Conservation (phyloP, 1,140 invertebrate genomes). For the Dreissena polymorpha region DNA sequence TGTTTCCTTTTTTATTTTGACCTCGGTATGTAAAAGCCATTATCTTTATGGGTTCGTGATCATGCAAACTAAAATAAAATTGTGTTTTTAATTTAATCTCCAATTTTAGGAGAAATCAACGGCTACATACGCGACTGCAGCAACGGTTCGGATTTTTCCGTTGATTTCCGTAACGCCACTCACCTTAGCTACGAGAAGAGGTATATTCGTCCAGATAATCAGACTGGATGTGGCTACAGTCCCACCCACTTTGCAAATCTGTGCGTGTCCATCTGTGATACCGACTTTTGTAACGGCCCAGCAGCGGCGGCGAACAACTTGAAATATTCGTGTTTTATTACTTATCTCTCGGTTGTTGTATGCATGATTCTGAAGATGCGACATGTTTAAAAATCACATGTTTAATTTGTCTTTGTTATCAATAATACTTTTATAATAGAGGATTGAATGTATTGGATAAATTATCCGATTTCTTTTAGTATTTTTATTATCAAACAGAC, state of each 20-base stretch:
- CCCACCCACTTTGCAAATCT: constrained; percentile 21
- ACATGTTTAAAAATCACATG: too few relatives aligned
- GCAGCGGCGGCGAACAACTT: background rate
- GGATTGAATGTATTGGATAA: too few relatives aligned
- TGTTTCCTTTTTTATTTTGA: background rate
- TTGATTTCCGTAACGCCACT: constrained; percentile 24
- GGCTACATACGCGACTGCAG: constrained; percentile 42
- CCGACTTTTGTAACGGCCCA: constrained; percentile 48
- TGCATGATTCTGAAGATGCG: too few relatives aligned
- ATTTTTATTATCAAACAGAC: too few relatives aligned
- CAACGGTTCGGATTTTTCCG: constrained; percentile 30
- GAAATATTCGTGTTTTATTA: background rate
- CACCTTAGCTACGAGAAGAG: background rate
- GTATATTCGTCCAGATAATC: constrained; percentile 20
- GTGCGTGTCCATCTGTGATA: constrained; percentile 36
- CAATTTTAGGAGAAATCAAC: constrained; percentile 22
- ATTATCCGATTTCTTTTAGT: too few relatives aligned
- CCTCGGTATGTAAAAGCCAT: background rate
- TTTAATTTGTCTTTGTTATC: too few relatives aligned
- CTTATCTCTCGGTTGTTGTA: background rate
- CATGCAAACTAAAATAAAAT: background rate
- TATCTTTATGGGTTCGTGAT: background rate
- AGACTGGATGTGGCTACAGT: constrained; percentile 36
- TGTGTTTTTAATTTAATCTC: background rate
- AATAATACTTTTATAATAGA: too few relatives aligned